Conservation (phyloP, 2,113 vertebrate species). For the Nyctibius bracteatus region DNA sequence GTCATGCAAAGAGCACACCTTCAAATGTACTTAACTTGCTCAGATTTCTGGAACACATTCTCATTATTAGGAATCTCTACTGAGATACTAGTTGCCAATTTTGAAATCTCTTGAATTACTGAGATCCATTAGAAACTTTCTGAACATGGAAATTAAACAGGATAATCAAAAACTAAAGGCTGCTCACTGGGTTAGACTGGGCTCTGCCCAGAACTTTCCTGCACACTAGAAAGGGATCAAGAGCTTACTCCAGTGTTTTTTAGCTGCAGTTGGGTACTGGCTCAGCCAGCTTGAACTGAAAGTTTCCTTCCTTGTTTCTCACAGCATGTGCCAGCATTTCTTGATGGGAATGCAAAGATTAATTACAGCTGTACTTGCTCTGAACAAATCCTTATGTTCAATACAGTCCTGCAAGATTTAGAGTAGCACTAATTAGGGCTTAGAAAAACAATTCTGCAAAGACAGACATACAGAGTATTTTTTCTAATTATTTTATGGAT, state of each 20-base stretch:
- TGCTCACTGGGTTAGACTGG: background rate
- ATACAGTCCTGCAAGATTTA: slow-evolving; percentile 16
- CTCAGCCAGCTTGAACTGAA: slow-evolving; percentile 40
- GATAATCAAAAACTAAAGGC: background rate
- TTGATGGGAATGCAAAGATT: slow-evolving; percentile 59
- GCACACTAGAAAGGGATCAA: slow-evolving; percentile 21
- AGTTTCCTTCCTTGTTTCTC: slow-evolving; percentile 52
- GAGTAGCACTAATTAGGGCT: slow-evolving; percentile 32
- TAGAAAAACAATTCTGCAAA: slow-evolving; percentile 23
- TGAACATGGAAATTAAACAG: background rate
- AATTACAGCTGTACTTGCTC: slow-evolving; percentile 40
- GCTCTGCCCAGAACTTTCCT: background rate
- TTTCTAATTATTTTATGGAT: slow-evolving; percentile 19
- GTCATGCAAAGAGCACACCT: background rate
- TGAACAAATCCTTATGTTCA: slow-evolving; percentile 46
- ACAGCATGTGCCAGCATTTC: slow-evolving; percentile 49
- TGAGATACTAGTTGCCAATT: background rate
- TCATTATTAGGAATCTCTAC: background rate
- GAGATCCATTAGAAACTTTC: background rate
- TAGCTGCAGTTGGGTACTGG: slow-evolving; percentile 31
- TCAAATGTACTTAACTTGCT: background rate
- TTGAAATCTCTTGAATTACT: background rate
- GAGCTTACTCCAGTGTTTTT: slow-evolving; percentile 36
- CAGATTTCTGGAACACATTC: background rate
- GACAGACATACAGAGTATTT: background rate